Evolutionary conservation across 2,113 vertebrate genomes (phyloP).

Genomic region (Urocolius indicus): DNA sequence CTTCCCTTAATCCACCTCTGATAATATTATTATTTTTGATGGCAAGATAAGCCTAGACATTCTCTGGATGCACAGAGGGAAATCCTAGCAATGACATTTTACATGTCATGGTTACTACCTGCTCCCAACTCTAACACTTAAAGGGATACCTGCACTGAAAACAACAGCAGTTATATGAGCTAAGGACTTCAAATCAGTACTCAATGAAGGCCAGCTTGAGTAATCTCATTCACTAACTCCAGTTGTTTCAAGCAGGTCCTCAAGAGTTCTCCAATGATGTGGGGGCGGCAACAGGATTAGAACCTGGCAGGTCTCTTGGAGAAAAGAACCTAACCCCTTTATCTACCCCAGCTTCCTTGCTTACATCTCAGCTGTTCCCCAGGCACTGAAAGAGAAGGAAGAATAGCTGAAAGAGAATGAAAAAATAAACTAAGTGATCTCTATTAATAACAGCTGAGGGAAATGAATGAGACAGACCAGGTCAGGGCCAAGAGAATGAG

Average conservation of each 20-base stretch:
- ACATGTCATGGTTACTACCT: neutral
- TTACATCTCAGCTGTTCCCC: neutral
- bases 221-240: neutral
- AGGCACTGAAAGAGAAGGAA: neutral
- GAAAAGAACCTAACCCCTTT: neutral
- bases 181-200: neutral
- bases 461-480: neutral
- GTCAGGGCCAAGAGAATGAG: neutral
- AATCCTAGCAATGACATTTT: neutral
- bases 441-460: neutral
- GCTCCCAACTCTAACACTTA: neutral
- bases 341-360: neutral
- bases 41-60: neutral
- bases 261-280: neutral
- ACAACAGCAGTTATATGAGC: neutral
- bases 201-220: neutral
- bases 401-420: neutral
- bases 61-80: neutral
- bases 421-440: constrained; percentile 13
- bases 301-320: neutral
- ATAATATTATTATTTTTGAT: neutral
- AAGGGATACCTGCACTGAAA: neutral
- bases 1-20: neutral
- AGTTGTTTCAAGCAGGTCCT: neutral
- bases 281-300: neutral